These are phyloP conservation scores for Hyposmocoma kahamanoa DNA, from an alignment of 1,140 invertebrate species.

Conservation along the genomic window DNA sequence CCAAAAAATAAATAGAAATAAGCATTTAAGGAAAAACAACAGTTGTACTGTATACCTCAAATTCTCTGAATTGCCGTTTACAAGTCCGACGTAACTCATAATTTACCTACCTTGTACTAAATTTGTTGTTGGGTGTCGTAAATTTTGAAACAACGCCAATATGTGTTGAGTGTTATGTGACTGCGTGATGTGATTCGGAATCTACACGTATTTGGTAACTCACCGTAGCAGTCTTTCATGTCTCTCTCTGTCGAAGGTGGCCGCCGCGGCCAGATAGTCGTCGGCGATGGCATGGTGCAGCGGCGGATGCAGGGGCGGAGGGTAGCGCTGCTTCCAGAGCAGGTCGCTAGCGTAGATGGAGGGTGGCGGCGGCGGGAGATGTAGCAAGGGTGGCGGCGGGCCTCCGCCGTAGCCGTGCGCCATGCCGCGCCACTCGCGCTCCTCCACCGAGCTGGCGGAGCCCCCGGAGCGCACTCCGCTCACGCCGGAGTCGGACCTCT, in stretches of 20 bases:
- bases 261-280: conserved; percentile 68
- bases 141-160: too few species aligned
- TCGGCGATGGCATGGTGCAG: conserved; percentile 63
- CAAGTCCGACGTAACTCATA: too few species aligned
- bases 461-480: conserved; percentile 77
- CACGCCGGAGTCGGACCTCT: conserved; percentile 79
- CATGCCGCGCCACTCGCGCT: conserved; percentile 74
- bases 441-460: conserved; percentile 84
- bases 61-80: too few species aligned
- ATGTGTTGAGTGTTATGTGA: too few species aligned
- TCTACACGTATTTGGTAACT: too few species aligned
- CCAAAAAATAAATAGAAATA: too few species aligned
- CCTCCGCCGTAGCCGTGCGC: conserved; percentile 63
- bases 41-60: too few species aligned
- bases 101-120: too few species aligned
- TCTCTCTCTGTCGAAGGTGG: conserved; percentile 68
- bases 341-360: conserved; percentile 55
- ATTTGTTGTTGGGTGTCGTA: too few species aligned
- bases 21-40: too few species aligned
- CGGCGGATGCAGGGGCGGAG: conserved; percentile 51
- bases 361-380: conserved; percentile 61
- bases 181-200: too few species aligned
- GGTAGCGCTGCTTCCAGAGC: conserved; percentile 68
- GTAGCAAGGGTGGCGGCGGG: conserved; percentile 50
- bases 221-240: conserved; percentile 71